These are phyloP conservation scores for Flexamia atlantica DNA, from an alignment of 2,888 invertebrate genomes.

Conservation along the genomic window DNA sequence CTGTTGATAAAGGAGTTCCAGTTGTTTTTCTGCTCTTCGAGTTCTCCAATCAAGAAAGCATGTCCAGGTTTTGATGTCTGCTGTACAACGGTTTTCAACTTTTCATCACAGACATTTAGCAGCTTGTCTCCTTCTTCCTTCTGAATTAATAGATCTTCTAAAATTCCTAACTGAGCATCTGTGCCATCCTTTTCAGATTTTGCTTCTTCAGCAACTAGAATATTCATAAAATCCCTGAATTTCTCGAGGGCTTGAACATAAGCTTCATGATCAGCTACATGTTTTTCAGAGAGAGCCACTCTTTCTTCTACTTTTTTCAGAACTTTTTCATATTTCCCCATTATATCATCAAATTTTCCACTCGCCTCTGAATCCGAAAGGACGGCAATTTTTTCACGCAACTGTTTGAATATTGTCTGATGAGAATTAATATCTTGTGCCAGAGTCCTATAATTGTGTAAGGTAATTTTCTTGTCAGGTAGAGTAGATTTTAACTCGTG, in stretches of 20 bases:
- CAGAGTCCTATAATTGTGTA: slow-evolving; percentile 88
- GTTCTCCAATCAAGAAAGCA: slow-evolving; percentile 83
- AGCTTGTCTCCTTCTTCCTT: slow-evolving; percentile 85
- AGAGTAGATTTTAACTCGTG: slow-evolving; percentile 87
- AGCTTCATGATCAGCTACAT: slow-evolving; percentile 89
- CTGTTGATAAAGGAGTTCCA: slow-evolving; percentile 87
- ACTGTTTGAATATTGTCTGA: slow-evolving; percentile 88
- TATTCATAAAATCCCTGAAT: slow-evolving; percentile 89
- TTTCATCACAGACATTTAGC: slow-evolving; percentile 83
- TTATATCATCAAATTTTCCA: slow-evolving; percentile 84
- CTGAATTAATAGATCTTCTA: slow-evolving; percentile 86
- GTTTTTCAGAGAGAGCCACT: slow-evolving; percentile 82
- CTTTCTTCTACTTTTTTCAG: slow-evolving; percentile 83
- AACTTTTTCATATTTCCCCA: slow-evolving; percentile 84
- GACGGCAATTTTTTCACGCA: slow-evolving; percentile 88
- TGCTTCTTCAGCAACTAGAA: slow-evolving; percentile 87
- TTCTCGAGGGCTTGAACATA: slow-evolving; percentile 90
- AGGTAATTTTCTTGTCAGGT: slow-evolving; percentile 91
- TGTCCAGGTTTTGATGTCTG: slow-evolving; percentile 90
- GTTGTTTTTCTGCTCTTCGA: slow-evolving; percentile 84
- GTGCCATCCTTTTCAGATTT: slow-evolving; percentile 88
- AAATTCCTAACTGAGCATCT: slow-evolving; percentile 84
- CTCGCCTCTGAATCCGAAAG: slow-evolving; percentile 89
- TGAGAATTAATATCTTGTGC: slow-evolving; percentile 93
- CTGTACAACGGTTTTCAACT: slow-evolving; percentile 84